Conservation (phyloP, 2,888 invertebrate genomes). For the Sesia bembeciformis region DNA sequence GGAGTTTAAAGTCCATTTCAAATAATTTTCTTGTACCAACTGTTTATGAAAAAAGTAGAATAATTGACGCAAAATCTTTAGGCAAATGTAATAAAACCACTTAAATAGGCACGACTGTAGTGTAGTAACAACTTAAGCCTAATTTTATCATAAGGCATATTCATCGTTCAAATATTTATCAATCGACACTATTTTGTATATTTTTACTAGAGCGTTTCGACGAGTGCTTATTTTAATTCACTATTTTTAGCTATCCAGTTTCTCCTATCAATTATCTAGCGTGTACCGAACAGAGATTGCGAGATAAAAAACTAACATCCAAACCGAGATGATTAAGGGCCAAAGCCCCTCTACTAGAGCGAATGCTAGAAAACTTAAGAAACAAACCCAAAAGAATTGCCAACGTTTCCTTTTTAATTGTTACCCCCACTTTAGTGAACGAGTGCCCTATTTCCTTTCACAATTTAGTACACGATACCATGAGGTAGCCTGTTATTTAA, state of each 20-base stretch:
- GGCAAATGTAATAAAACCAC: too few species aligned
- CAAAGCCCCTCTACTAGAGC: too few species aligned
- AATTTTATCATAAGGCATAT: slow-evolving; percentile 25
- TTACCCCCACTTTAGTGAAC: background rate
- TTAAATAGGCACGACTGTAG: too few species aligned
- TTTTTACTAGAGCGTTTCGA: slow-evolving; percentile 23
- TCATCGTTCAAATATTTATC: slow-evolving; percentile 6
- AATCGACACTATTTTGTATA: slow-evolving; percentile 21
- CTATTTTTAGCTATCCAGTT: background rate
- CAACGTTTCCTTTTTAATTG: too few species aligned
- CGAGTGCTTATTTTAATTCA: slow-evolving; percentile 15
- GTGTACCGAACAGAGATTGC: background rate
- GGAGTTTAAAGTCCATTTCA: too few species aligned
- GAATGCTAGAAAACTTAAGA: too few species aligned
- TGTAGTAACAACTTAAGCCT: background rate
- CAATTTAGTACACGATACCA: slow-evolving; percentile 37
- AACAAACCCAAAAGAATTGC: too few species aligned
- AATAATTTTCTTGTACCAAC: too few species aligned
- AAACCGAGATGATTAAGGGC: background rate
- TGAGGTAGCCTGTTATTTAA: slow-evolving; percentile 56
- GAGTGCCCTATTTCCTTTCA: slow-evolving; percentile 1
- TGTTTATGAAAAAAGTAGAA: too few species aligned
- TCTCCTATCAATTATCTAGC: slow-evolving; percentile 12
- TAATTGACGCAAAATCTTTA: too few species aligned
- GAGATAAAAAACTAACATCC: background rate